Percentiles rank a stretch among this genome's conserved stretches.
Conservation (phyloP, 2,113 vertebrate genomes). For the Poecilia latipinna region DNA sequence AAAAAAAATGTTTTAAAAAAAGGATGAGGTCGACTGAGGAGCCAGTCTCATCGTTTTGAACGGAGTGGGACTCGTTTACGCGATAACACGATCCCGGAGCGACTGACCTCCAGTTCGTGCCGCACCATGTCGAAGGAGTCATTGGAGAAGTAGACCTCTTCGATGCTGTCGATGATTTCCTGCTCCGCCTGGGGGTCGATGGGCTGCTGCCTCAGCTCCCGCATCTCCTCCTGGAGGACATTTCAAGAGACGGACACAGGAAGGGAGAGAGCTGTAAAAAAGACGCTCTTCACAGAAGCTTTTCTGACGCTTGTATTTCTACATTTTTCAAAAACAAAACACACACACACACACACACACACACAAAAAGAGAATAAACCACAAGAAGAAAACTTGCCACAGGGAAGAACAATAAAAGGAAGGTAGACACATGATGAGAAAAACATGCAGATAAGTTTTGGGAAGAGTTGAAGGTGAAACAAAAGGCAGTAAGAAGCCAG, state of each 20-base stretch:
- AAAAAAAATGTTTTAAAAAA: not conserved
- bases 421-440: not conserved
- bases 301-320: not conserved
- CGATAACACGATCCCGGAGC: not conserved
- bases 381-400: not conserved
- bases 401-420: conserved; percentile 8
- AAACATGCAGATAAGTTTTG: conserved; percentile 11
- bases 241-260: not conserved
- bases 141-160: conserved; percentile 94
- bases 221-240: conserved; percentile 87
- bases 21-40: conserved; percentile 1
- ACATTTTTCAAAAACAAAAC: not conserved
- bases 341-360: not conserved
- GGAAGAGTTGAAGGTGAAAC: conserved; percentile 33
- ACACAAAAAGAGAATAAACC: conserved; percentile 10
- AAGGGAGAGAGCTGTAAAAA: not conserved
- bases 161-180: conserved; percentile 96
- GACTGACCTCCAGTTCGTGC: conserved; percentile 94
- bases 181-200: conserved; percentile 94
- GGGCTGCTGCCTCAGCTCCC: conserved; percentile 91
- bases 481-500: conserved; percentile 11
- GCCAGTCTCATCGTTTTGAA: conserved; percentile 19
- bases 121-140: conserved; percentile 97
- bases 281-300: not conserved
- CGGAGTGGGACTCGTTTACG: conserved; percentile 29